Percentiles rank a stretch among this genome's conserved stretches.
Conservation (phyloP, 2,797 vertebrate species). For the Philypnodon macrostomus region DNA sequence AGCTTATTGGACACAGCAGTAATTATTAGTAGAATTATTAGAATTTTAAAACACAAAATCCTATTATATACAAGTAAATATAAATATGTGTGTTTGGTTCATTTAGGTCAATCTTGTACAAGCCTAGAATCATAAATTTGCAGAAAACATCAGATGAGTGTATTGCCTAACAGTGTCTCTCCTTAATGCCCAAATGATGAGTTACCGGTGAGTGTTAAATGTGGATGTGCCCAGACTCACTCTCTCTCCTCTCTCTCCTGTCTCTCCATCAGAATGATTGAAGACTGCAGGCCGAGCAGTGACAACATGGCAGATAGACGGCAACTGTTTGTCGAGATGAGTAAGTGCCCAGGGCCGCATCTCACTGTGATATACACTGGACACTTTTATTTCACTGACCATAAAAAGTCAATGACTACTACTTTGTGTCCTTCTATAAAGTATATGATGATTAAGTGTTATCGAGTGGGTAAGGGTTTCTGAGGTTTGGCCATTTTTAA, state of each 20-base stretch:
- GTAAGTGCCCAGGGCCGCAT: constrained; percentile 81
- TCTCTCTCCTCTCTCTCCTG: constrained; percentile 66
- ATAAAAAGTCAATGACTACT: constrained; percentile 42
- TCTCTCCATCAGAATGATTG: constrained; percentile 92
- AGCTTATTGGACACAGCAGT: no score
- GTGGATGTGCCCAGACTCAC: constrained; percentile 26
- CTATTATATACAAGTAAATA: no score
- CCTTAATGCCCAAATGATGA: constrained; percentile 2
- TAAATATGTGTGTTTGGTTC: no score
- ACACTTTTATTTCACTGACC: constrained; percentile 30
- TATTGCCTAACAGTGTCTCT: background rate
- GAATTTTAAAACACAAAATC: no score
- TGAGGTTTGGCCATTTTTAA: no score
- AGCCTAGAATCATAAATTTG: no score
- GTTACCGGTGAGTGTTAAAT: constrained; percentile 18
- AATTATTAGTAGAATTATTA: no score
- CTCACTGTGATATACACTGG: constrained; percentile 30
- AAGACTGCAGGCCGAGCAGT: constrained; percentile 86
- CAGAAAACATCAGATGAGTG: no score
- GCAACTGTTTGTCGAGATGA: constrained; percentile 99
- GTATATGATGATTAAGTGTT: constrained; percentile 37
- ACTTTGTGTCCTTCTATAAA: constrained; percentile 28
- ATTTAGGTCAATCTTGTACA: no score
- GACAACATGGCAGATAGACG: constrained; percentile 98
- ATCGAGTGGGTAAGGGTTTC: background rate